phyloP scores from a whole-genome alignment of 2,113 vertebrate genomes.

The Phylloscopus whistleri region DNA sequence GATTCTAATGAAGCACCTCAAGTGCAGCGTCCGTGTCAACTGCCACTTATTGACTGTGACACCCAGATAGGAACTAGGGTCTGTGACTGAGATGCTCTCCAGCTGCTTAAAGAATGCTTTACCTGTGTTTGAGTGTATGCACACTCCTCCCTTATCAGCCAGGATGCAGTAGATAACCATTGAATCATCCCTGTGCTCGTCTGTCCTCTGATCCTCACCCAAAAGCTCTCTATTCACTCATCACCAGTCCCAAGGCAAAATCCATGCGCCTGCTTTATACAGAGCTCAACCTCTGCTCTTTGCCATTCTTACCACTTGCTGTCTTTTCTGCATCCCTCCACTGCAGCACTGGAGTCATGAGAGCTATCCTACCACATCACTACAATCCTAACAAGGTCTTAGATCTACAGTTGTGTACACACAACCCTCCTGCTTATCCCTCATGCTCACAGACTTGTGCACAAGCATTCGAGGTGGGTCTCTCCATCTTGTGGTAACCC shows the following conservation, averaged over 20 bases:
- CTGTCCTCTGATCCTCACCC: not conserved
- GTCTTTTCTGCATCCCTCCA: not conserved
- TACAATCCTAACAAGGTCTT: not conserved
- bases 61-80: not conserved
- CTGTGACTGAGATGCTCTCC: not conserved
- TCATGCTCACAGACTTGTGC: not conserved
- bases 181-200: not conserved
- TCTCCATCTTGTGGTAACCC: not conserved
- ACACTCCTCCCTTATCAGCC: not conserved
- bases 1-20: too few relatives aligned
- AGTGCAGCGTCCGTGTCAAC: too few relatives aligned
- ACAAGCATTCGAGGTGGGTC: not conserved
- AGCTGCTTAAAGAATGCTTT: not conserved
- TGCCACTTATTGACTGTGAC: too few relatives aligned
- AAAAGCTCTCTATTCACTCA: not conserved
- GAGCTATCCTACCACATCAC: not conserved
- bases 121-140: not conserved
- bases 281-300: not conserved
- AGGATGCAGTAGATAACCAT: not conserved
- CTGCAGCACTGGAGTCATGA: not conserved
- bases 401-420: not conserved
- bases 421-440: not conserved
- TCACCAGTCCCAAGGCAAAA: not conserved
- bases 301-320: too few relatives aligned
- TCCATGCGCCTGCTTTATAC: not conserved